A percentile compares a stretch with the other conserved stretches of the same genome.
Evolutionary conservation across 1,140 invertebrate genomes (phyloP).

Genomic region (Andricus grossulariae): DNA sequence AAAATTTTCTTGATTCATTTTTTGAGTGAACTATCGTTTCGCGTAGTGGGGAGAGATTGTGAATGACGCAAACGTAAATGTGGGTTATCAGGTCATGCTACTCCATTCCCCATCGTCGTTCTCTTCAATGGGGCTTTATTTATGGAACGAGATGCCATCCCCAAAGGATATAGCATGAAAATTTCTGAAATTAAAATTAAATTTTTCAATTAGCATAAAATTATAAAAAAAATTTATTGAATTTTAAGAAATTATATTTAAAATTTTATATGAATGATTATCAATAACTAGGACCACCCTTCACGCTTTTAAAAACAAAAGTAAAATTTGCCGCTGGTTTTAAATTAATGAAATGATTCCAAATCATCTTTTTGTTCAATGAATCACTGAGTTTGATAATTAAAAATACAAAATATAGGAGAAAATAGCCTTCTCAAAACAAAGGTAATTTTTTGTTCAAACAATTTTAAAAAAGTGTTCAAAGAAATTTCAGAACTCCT

Average conservation of each 20-base stretch:
- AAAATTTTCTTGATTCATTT: slow-evolving; percentile 44
- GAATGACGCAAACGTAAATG: slow-evolving; percentile 75
- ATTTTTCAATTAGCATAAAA: no score
- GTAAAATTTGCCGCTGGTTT: no score
- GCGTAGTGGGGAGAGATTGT: slow-evolving; percentile 65
- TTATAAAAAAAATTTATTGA: no score
- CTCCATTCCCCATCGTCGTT: slow-evolving; percentile 65
- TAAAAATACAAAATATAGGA: slow-evolving; percentile 15
- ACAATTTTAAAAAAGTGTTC: no score
- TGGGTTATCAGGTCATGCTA: slow-evolving; percentile 73
- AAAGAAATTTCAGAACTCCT: no score
- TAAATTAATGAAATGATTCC: no score
- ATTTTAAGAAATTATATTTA: no score
- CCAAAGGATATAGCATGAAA: slow-evolving; percentile 11
- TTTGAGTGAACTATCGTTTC: slow-evolving; percentile 43
- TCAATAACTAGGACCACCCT: no score
- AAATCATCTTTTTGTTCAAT: no score
- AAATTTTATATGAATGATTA: no score
- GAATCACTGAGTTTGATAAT: background rate
- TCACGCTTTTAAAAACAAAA: no score
- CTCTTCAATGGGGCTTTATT: slow-evolving; percentile 71
- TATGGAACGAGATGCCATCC: slow-evolving; percentile 53
- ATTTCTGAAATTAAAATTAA: background rate
- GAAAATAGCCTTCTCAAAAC: background rate
- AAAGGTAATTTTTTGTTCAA: no score